Percentiles rank a stretch among this genome's conserved stretches.
These are phyloP conservation scores for Callosobruchus maculatus DNA, from an alignment of 2,888 invertebrate genomes.

Conservation along the genomic window DNA sequence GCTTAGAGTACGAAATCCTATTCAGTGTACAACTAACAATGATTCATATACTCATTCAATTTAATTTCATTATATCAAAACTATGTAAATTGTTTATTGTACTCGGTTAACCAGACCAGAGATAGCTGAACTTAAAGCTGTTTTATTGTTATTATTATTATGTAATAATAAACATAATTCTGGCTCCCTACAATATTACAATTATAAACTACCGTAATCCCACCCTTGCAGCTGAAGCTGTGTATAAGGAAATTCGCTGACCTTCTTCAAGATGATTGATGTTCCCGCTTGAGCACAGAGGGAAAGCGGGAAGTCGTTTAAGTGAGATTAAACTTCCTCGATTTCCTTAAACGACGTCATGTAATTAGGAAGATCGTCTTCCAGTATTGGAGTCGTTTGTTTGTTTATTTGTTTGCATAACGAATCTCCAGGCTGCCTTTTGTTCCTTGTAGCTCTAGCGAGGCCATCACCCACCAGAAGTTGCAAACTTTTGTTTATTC, in stretches of 20 bases:
- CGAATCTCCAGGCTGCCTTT: neutral
- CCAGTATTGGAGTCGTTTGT: neutral
- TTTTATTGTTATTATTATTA: no score
- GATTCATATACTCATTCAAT: no score
- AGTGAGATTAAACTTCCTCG: neutral
- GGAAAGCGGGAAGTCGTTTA: neutral
- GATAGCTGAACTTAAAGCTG: no score
- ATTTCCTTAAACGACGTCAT: neutral
- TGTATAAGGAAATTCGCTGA: neutral
- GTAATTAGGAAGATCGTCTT: neutral
- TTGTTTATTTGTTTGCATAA: neutral
- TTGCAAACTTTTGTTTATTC: neutral
- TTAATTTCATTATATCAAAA: no score
- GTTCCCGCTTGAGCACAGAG: neutral
- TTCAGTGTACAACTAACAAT: no score
- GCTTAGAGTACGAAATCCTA: no score
- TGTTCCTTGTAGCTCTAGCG: neutral
- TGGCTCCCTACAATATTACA: no score
- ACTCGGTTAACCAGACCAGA: no score
- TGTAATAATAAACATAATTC: no score
- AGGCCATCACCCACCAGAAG: neutral
- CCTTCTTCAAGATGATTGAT: neutral
- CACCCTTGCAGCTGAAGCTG: neutral
- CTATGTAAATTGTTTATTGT: no score
- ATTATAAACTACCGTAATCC: no score